phyloP scores from a whole-genome alignment of 1,140 invertebrate genomes.

The Agrypnia vestita region DNA sequence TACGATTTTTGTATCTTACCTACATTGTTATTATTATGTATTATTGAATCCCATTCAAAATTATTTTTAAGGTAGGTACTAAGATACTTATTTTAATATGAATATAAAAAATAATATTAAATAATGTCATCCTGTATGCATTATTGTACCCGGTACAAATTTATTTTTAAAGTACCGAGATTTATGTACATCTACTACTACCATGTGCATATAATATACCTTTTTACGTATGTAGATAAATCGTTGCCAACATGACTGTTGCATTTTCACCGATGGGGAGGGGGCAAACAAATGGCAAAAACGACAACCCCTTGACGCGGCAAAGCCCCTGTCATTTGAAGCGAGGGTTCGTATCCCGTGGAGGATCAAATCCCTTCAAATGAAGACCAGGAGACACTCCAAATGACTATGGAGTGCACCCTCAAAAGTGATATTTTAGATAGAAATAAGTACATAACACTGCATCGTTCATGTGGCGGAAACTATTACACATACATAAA shows the following conservation, averaged over 20 bases:
- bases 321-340: slow-evolving; percentile 32
- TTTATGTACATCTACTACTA: too few relatives aligned
- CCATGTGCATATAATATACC: too few relatives aligned
- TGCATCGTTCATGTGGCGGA: background rate
- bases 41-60: too few relatives aligned
- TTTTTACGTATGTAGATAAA: slow-evolving; percentile 19
- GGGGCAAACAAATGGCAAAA: slow-evolving; percentile 47
- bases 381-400: slow-evolving; percentile 47
- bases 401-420: slow-evolving; percentile 43
- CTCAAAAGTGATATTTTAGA: slow-evolving; percentile 23
- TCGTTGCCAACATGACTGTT: slow-evolving; percentile 43
- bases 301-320: slow-evolving; percentile 48
- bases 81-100: too few relatives aligned
- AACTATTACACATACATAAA: too few relatives aligned
- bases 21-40: too few relatives aligned
- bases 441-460: background rate
- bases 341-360: slow-evolving; percentile 45
- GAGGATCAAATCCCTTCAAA: slow-evolving; percentile 49
- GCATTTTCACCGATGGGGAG: slow-evolving; percentile 39
- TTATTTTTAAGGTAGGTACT: too few relatives aligned
- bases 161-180: too few relatives aligned
- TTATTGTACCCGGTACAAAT: too few relatives aligned
- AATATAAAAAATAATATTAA: too few relatives aligned
- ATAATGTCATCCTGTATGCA: too few relatives aligned
- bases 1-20: too few relatives aligned